These are phyloP conservation scores for Calyptommatus sinebrachiatus DNA, from an alignment of 2,113 vertebrate genomes.

Conservation along the genomic window DNA sequence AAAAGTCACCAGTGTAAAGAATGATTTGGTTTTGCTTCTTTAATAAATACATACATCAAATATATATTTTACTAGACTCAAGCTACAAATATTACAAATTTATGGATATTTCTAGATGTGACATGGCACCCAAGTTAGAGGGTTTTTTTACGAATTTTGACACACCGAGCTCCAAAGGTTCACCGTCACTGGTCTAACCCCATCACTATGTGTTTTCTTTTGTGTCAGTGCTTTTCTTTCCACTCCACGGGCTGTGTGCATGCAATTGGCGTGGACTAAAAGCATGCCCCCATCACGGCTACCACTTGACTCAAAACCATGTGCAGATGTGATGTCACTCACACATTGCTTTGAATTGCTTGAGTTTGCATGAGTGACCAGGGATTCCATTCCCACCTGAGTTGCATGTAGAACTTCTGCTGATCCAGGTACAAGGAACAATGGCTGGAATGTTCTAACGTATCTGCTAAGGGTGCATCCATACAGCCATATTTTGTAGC, in stretches of 20 bases:
- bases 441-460: conserved; percentile 24
- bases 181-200: conserved; percentile 35
- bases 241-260: conserved; percentile 75
- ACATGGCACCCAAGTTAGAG: too few relatives aligned
- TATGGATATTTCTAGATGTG: too few relatives aligned
- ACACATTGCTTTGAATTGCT: conserved; percentile 71
- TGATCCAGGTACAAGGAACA: conserved; percentile 32
- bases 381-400: conserved; percentile 37
- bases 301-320: conserved; percentile 63
- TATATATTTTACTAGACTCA: too few relatives aligned
- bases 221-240: conserved; percentile 62
- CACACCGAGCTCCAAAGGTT: too few relatives aligned
- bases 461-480: conserved; percentile 28
- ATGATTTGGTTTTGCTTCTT: too few relatives aligned
- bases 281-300: neutral
- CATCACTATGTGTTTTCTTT: conserved; percentile 68
- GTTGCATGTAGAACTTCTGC: conserved; percentile 40
- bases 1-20: too few relatives aligned
- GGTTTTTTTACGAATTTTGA: too few relatives aligned
- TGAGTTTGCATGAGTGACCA: conserved; percentile 80
- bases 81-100: too few relatives aligned
- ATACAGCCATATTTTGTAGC: too few relatives aligned
- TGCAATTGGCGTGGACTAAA: conserved; percentile 66
- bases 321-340: conserved; percentile 65
- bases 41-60: too few relatives aligned